phyloP scores from a whole-genome alignment of 2,888 invertebrate species.

The Girardia tigrina region DNA sequence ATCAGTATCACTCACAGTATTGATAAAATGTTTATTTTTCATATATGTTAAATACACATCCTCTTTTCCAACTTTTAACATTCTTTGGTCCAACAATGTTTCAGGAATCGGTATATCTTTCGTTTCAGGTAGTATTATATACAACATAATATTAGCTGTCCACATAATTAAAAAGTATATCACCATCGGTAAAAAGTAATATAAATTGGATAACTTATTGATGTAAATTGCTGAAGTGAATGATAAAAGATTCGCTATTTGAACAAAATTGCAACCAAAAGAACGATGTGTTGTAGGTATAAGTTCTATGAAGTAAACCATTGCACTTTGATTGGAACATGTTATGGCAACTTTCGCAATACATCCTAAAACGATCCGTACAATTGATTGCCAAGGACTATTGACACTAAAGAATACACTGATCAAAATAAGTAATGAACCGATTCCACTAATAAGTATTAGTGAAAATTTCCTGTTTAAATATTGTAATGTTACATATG shows the following conservation, averaged over 20 bases:
- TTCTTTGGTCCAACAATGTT: not conserved
- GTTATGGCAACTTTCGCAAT: not conserved
- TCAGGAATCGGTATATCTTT: not conserved
- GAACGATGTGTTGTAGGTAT: not conserved
- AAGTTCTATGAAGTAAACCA: conserved; percentile 5
- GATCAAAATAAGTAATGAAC: not conserved
- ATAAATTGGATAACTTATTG: not conserved
- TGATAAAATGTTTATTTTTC: too few relatives aligned
- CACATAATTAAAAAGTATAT: not conserved
- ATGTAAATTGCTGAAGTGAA: not conserved
- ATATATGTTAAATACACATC: not conserved
- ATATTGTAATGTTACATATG: not conserved
- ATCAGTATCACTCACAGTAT: too few relatives aligned
- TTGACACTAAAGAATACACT: not conserved
- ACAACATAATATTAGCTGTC: not conserved
- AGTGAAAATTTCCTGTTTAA: not conserved
- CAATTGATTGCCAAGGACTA: not conserved
- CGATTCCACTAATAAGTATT: not conserved
- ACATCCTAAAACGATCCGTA: not conserved
- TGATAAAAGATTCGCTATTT: not conserved
- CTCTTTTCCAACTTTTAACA: not conserved
- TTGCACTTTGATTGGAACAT: not conserved
- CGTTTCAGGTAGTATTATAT: not conserved
- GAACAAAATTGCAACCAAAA: not conserved
- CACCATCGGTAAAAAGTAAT: not conserved